Evolutionary conservation across 1,140 invertebrate species (phyloP).

Genomic region (Scylla paramamosain): DNA sequence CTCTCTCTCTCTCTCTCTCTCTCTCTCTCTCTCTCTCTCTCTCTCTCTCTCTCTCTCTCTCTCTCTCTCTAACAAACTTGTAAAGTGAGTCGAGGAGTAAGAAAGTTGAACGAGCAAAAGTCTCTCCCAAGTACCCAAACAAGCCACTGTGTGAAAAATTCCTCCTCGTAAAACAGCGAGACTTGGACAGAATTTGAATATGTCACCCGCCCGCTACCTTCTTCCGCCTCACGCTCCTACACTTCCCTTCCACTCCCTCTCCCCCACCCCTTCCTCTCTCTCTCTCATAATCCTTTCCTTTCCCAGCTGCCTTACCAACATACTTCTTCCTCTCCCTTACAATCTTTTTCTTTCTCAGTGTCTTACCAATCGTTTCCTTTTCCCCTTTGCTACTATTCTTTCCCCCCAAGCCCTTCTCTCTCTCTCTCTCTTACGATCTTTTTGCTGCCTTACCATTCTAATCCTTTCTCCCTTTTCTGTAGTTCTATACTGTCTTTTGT

Average conservation of each 20-base stretch:
- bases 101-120: too few species aligned
- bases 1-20: neutral
- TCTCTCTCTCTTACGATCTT: neutral
- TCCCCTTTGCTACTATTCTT: neutral
- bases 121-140: neutral
- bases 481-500: neutral
- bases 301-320: neutral
- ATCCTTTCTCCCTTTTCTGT: neutral
- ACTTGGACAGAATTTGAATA: neutral
- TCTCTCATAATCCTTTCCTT: neutral
- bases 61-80: neutral
- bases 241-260: neutral
- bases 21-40: slow-evolving; percentile 27
- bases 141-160: neutral
- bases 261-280: neutral
- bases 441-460: neutral
- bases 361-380: neutral
- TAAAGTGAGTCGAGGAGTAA: too few species aligned
- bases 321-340: neutral
- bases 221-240: neutral
- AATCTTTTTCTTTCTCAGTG: neutral
- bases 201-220: neutral
- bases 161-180: neutral
- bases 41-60: slow-evolving; percentile 29
- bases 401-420: neutral